Base-by-base conservation (phyloP, 2,888 invertebrate genomes). In the Trachelus troglodyta region DNA sequence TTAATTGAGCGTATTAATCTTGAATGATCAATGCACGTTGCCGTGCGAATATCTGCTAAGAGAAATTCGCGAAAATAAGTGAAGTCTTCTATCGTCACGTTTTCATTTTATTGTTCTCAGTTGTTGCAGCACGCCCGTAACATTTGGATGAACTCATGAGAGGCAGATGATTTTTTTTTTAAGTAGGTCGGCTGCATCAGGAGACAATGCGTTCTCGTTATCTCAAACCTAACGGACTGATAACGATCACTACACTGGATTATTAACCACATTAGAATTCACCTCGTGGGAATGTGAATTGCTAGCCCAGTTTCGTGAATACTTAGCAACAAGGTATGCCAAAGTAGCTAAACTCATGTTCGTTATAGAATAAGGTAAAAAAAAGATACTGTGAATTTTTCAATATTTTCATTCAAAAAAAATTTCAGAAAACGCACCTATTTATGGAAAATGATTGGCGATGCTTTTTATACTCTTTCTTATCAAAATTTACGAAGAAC, bases 141-240 rank as follows among this genome's bases (percentile, higher is more conserved):
- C 71, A 34, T 33, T 71, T 71, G 12, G 31, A 4, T 30, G 35
- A 74, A 35, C 23, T 74, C 74, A 12, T 34, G 74, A 34, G 35
- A 73, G 56, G 30, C 37, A 79, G 80, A 84, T 83, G 77, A 79
- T 80, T 81, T 80, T 34, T 80, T 34, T 79, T 80, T 80, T 74
- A 85, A 83, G 77, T 81, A 77, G 85, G 84, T 83, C 83, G 80
- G 76, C 80, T 69, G 77, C 75, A 76, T 11, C n/a, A 12, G 34
- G 40, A 69, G 69, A 83, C 81, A 83, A 83, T 82, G 74, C 73
- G 34, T 69, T 76, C 73, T 80, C 73, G 80, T 81, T 82, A 81
- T 75, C 75, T 79, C 71, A 74, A 74, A 79, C 34, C 40, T 35
- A 74, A 11, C 23, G 31, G 37, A n/a, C 71, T 69, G 76, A 78